Conservation (phyloP, 2,888 invertebrate genomes). For the Ryuthela nishihirai region DNA sequence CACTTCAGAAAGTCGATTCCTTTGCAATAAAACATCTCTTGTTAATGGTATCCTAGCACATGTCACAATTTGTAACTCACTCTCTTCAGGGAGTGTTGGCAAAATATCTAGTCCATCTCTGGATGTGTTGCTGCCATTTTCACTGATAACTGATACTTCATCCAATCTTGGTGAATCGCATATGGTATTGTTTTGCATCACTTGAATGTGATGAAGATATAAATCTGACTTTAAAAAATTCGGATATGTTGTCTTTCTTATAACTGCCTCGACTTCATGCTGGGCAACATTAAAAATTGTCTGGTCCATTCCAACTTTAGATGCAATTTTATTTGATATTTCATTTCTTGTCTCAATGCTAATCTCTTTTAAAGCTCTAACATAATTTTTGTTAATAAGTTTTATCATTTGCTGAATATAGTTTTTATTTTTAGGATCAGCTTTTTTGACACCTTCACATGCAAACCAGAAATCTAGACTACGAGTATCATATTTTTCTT, state of each 20-base stretch:
- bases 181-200: constrained; percentile 41
- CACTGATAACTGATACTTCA: neutral
- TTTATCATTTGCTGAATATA: constrained; percentile 6
- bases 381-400: constrained; percentile 24
- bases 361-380: constrained; percentile 15
- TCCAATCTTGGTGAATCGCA: too few species aligned
- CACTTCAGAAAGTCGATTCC: constrained; percentile 63
- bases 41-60: constrained; percentile 61
- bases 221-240: constrained; percentile 89
- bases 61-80: constrained; percentile 58
- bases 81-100: constrained; percentile 83
- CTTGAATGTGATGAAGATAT: constrained; percentile 62
- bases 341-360: constrained; percentile 17
- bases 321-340: constrained; percentile 12
- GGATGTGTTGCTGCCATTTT: constrained; percentile 36
- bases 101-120: constrained; percentile 56
- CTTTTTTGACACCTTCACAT: constrained; percentile 57
- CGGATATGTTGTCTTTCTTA: constrained; percentile 83
- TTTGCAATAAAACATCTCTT: constrained; percentile 72
- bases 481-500: constrained; percentile 47
- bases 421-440: constrained; percentile 7
- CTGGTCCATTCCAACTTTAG: constrained; percentile 59
- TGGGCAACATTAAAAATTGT: constrained; percentile 83
- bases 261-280: constrained; percentile 72
- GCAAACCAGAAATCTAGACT: constrained; percentile 77